A percentile compares a stretch with the other conserved stretches of the same genome.
Evolutionary conservation across 37 sponge, comb jelly and placozoan genomes (phyloP).

Genomic region (Spongilla lacustris): DNA sequence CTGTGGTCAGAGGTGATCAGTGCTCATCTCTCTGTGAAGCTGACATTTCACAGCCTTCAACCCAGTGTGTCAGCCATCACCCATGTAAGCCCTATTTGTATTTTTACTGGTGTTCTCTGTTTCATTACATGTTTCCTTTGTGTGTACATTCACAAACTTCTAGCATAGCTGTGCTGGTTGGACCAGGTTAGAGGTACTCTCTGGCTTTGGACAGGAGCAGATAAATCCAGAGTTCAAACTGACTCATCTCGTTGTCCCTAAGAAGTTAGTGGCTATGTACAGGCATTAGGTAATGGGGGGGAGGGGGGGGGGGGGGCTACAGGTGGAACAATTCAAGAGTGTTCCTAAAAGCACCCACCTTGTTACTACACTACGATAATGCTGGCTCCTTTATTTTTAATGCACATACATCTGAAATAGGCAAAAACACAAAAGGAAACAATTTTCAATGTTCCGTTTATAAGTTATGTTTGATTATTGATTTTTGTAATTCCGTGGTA

Average conservation of each 20-base stretch:
- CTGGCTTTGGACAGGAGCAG: conserved; percentile 47
- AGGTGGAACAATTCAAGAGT: too few relatives aligned
- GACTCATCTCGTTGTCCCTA: conserved; percentile 55
- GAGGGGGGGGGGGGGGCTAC: too few relatives aligned
- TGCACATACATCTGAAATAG: too few relatives aligned
- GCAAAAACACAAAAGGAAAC: too few relatives aligned
- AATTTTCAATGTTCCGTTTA: too few relatives aligned
- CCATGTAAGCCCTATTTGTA: conserved; percentile 47
- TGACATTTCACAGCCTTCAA: conserved; percentile 68
- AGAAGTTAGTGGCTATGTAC: conserved; percentile 33
- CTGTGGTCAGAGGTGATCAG: conserved; percentile 77
- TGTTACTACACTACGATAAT: too few relatives aligned
- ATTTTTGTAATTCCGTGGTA: too few relatives aligned
- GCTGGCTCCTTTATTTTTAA: too few relatives aligned
- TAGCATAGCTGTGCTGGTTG: conserved; percentile 49
- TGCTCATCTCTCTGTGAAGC: conserved; percentile 24
- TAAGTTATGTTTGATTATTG: too few relatives aligned
- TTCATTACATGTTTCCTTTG: background rate
- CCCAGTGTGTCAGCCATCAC: conserved; percentile 35
- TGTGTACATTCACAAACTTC: background rate
- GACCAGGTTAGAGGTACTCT: conserved; percentile 52
- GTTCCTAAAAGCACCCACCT: too few relatives aligned
- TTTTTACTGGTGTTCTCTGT: background rate
- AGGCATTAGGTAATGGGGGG: too few relatives aligned
- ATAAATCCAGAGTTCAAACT: conserved; percentile 76